Evolutionary conservation across 2,113 vertebrate genomes (phyloP).

Genomic region (Hydrolagus affinis): DNA sequence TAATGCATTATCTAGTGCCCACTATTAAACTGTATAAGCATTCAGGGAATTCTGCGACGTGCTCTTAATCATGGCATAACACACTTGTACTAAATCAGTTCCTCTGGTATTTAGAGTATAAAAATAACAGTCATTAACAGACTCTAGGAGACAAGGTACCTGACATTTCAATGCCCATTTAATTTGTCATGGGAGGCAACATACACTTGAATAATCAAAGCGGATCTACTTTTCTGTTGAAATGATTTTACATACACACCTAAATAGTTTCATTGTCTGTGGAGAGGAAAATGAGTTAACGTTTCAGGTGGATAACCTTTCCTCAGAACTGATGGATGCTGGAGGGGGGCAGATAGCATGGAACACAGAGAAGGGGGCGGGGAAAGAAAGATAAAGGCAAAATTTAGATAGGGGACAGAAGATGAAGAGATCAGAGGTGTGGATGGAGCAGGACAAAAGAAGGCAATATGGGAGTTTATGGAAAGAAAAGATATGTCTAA

Average conservation of each 20-base stretch:
- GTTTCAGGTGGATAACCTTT: no score
- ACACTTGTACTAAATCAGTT: neutral
- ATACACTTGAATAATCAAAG: neutral
- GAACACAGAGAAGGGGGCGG: no score
- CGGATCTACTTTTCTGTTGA: neutral
- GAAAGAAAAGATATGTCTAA: no score
- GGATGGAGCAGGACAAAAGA: no score
- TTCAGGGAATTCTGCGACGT: neutral
- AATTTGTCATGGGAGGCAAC: neutral
- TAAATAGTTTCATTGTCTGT: no score
- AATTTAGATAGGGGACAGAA: no score
- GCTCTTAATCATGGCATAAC: neutral
- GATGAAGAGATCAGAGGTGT: no score
- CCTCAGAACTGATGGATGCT: no score
- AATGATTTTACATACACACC: neutral
- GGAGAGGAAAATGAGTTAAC: no score
- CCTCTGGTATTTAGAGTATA: neutral
- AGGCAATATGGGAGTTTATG: no score
- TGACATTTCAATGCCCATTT: neutral
- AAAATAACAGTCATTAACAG: conserved; percentile 4
- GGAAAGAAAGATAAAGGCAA: no score
- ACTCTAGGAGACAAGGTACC: neutral
- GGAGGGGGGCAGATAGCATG: no score
- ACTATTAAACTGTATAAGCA: neutral
- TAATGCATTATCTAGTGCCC: neutral